These are phyloP conservation scores for Cettia cetti DNA, from an alignment of 2,113 vertebrate genomes.

Conservation along the genomic window DNA sequence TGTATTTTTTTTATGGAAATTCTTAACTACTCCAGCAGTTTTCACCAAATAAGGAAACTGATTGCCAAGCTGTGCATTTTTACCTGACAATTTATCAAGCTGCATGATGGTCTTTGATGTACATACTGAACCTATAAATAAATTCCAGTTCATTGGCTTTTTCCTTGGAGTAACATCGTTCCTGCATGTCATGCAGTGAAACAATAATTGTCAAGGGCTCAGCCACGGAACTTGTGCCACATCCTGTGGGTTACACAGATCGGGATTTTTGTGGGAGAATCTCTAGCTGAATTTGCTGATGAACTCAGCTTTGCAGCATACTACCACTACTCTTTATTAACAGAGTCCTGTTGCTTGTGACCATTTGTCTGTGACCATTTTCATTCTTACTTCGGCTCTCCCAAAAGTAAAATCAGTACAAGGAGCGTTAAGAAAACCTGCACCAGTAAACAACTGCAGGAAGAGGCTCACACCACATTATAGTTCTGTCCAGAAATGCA, in stretches of 20 bases:
- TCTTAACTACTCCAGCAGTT: neutral
- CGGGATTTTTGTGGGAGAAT: neutral
- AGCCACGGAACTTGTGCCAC: neutral
- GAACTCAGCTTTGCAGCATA: neutral
- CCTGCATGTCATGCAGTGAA: fast-evolving
- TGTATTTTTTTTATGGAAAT: conserved; percentile 20
- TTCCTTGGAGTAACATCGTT: neutral
- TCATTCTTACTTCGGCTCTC: neutral
- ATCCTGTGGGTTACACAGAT: fast-evolving
- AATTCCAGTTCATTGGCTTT: conserved; percentile 37
- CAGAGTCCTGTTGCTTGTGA: neutral
- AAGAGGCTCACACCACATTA: neutral
- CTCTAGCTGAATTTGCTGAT: neutral
- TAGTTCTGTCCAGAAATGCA: neutral
- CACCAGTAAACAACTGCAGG: neutral
- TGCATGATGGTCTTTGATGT: conserved; percentile 55
- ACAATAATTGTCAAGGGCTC: fast-evolving
- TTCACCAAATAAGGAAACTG: neutral
- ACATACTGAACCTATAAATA: conserved; percentile 70
- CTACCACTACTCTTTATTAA: fast-evolving
- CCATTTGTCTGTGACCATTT: neutral
- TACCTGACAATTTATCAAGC: conserved; percentile 14
- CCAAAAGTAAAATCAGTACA: no score
- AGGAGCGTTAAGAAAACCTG: neutral
- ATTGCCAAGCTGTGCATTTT: conserved; percentile 14